phyloP scores from a whole-genome alignment of 2,797 vertebrate species.

The Anguilla obscura region DNA sequence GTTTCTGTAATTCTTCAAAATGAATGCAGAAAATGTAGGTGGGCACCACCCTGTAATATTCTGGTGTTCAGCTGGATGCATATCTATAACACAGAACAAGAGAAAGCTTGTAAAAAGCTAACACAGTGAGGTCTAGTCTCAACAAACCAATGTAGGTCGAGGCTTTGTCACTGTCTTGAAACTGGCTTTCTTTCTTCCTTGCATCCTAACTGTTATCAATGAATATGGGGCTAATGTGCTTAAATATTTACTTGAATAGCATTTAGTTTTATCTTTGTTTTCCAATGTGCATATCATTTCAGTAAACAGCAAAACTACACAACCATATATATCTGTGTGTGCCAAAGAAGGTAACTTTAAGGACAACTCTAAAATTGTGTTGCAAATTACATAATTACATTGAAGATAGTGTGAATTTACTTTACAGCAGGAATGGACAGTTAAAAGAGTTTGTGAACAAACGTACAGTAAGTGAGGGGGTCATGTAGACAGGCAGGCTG shows the following conservation, averaged over 20 bases:
- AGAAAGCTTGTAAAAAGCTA: conserved; percentile 62
- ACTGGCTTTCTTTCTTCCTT: not conserved
- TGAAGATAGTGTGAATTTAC: not conserved
- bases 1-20: no score
- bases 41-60: conserved; percentile 34
- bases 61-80: conserved; percentile 54
- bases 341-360: conserved; percentile 5
- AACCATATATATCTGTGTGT: no score
- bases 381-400: not conserved
- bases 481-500: not conserved
- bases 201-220: not conserved
- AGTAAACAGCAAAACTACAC: conserved; percentile 19
- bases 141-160: conserved; percentile 56
- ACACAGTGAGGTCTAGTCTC: conserved; percentile 49
- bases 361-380: not conserved
- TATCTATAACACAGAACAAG: conserved; percentile 50
- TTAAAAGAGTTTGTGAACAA: not conserved
- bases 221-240: not conserved
- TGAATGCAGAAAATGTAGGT: conserved; percentile 28
- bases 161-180: conserved; percentile 33
- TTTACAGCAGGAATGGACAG: not conserved
- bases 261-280: not conserved
- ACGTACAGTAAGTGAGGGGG: not conserved
- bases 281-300: conserved; percentile 37
- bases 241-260: not conserved